Conservation (phyloP, 1,140 invertebrate species). For the Drosophila murphyi region DNA sequence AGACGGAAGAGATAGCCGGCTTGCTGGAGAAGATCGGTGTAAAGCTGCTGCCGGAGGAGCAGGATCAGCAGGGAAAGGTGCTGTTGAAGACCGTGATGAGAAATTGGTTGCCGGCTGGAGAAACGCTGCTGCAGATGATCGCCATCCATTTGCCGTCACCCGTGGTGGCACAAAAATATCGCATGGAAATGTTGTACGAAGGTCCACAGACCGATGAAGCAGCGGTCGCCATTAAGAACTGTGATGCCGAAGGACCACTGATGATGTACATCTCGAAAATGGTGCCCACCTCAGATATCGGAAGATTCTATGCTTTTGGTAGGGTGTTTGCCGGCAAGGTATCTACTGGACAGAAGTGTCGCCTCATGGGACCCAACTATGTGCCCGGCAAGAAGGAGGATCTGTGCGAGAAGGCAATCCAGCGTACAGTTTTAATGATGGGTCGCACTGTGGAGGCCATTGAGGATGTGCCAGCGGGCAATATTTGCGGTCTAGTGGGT, state of each 20-base stretch:
- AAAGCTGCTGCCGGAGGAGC: conserved; percentile 95
- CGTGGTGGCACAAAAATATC: conserved; percentile 98
- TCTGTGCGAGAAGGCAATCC: conserved; percentile 98
- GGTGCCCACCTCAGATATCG: conserved; percentile 99
- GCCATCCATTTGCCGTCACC: conserved; percentile 99
- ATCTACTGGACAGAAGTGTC: conserved; percentile 96
- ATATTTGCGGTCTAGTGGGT: conserved; percentile 99
- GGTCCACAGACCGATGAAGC: conserved; percentile 98
- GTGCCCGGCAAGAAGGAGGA: conserved; percentile 99
- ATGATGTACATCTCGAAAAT: conserved; percentile 99
- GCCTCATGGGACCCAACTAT: conserved; percentile 99
- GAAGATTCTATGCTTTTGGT: conserved; percentile 99
- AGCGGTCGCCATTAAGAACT: conserved; percentile 94
- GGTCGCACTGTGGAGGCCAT: conserved; percentile 99
- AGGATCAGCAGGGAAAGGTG: conserved; percentile 96
- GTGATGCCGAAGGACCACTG: conserved; percentile 96
- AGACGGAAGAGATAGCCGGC: conserved; percentile 95
- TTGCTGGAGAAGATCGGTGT: conserved; percentile 95
- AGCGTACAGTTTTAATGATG: conserved; percentile 99
- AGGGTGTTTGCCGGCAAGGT: conserved; percentile 99
- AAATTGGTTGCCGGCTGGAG: conserved; percentile 99
- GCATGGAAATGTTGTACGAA: conserved; percentile 99
- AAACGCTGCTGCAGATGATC: conserved; percentile 99
- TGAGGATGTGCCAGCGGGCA: conserved; percentile 99
- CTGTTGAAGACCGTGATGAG: conserved; percentile 98